phyloP scores from a whole-genome alignment of 2,888 invertebrate species.

The Drosophila villosipedis region DNA sequence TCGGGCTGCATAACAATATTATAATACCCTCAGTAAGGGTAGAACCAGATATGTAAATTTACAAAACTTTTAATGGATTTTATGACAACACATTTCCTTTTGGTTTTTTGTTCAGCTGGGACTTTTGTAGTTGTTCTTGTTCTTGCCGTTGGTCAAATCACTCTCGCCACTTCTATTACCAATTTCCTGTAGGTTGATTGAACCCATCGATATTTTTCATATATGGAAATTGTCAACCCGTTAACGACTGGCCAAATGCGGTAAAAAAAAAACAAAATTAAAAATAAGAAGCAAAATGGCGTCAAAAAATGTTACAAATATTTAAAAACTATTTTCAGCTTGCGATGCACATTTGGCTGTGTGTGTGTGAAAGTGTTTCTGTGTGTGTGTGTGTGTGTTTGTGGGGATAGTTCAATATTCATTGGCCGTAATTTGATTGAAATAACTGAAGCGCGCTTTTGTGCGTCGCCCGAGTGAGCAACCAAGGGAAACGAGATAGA shows the following conservation, averaged over 20 bases:
- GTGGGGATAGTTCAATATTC: conserved; percentile 74
- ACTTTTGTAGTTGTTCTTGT: conserved; percentile 6
- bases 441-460: conserved; percentile 73
- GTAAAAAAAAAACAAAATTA: conserved; percentile 11
- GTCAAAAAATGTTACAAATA: conserved; percentile 45
- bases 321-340: conserved; percentile 60
- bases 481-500: conserved; percentile 23
- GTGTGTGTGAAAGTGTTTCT: conserved; percentile 16
- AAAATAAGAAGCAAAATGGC: neutral
- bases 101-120: neutral
- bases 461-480: conserved; percentile 77
- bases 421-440: conserved; percentile 81
- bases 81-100: conserved; percentile 17
- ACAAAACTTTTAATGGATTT: conserved; percentile 44
- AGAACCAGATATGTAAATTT: conserved; percentile 10
- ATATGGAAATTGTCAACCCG: conserved; percentile 38
- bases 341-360: conserved; percentile 34
- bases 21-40: neutral
- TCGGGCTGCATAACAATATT: neutral
- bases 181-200: conserved; percentile 41
- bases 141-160: conserved; percentile 37
- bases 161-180: conserved; percentile 50
- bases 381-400: conserved; percentile 5
- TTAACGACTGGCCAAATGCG: conserved; percentile 35
- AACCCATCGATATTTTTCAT: conserved; percentile 11